Percentiles rank a stretch among this genome's conserved stretches.
Conservation (phyloP, 2,113 vertebrate genomes). For the Parotia lawesii region DNA sequence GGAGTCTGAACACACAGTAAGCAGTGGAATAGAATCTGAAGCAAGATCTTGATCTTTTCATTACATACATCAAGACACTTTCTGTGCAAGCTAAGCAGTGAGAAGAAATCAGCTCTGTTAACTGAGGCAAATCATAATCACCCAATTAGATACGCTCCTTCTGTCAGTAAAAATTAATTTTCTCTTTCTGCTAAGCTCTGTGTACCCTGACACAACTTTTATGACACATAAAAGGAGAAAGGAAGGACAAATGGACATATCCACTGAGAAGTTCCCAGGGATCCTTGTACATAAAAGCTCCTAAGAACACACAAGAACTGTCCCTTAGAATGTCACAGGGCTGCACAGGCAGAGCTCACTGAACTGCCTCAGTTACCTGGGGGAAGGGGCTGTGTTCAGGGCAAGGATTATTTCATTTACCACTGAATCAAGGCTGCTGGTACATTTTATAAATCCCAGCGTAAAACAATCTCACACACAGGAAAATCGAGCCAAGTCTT, state of each 20-base stretch:
- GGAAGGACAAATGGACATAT: neutral
- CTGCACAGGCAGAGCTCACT: neutral
- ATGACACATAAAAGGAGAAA: neutral
- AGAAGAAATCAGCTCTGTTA: neutral
- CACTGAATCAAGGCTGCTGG: neutral
- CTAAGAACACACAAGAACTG: neutral
- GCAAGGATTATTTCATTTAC: neutral
- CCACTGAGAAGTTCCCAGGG: neutral
- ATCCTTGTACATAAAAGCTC: neutral
- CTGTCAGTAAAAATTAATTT: neutral
- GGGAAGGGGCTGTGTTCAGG: neutral
- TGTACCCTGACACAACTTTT: neutral
- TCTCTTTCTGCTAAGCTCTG: neutral
- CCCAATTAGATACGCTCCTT: neutral
- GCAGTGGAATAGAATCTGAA: neutral
- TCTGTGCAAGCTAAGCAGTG: neutral
- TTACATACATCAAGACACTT: neutral
- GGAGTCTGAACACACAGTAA: neutral
- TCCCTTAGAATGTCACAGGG: neutral
- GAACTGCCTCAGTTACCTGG: neutral
- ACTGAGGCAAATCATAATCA: constrained; percentile 9
- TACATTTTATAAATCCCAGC: rapidly evolving
- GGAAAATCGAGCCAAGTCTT: neutral
- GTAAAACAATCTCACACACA: rapidly evolving
- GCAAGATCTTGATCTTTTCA: neutral